These are phyloP conservation scores for Bombus balteatus DNA, from an alignment of 1,140 invertebrate species.

Conservation along the genomic window DNA sequence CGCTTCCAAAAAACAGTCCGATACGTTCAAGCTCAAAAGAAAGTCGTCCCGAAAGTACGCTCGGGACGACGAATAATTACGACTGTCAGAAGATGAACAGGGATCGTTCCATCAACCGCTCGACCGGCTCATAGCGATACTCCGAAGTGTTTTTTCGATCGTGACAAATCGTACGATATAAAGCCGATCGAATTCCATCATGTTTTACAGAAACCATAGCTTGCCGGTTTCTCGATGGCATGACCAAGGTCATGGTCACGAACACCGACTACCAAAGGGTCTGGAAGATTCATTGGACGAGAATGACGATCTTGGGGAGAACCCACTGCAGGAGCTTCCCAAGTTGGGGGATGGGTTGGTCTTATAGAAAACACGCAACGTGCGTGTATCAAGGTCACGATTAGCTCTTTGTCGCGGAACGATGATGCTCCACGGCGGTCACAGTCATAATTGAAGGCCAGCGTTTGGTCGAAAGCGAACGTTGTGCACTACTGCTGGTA, in stretches of 20 bases:
- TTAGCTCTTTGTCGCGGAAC: conserved; percentile 38
- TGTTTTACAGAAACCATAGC: conserved; percentile 1
- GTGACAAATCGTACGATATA: neutral
- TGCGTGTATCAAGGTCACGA: conserved; percentile 19
- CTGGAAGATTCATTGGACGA: neutral
- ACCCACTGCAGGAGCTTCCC: neutral
- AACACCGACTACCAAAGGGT: neutral
- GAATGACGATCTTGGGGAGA: neutral
- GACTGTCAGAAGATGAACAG: neutral
- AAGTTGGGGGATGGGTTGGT: neutral
- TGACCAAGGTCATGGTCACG: conserved; percentile 21
- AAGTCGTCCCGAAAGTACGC: too few relatives aligned
- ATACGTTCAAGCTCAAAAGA: neutral
- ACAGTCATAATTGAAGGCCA: conserved; percentile 43
- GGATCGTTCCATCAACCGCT: too few relatives aligned
- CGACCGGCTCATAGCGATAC: too few relatives aligned
- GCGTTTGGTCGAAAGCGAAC: conserved; percentile 25
- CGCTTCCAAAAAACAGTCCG: neutral
- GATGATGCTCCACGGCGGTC: neutral
- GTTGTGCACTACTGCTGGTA: neutral
- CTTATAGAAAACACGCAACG: neutral
- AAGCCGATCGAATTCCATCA: neutral
- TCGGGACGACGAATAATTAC: neutral
- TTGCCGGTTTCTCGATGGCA: neutral
- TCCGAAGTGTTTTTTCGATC: too few relatives aligned